Evolutionary conservation across 2,113 vertebrate genomes (phyloP).

Genomic region (Eretmochelys imbricata): DNA sequence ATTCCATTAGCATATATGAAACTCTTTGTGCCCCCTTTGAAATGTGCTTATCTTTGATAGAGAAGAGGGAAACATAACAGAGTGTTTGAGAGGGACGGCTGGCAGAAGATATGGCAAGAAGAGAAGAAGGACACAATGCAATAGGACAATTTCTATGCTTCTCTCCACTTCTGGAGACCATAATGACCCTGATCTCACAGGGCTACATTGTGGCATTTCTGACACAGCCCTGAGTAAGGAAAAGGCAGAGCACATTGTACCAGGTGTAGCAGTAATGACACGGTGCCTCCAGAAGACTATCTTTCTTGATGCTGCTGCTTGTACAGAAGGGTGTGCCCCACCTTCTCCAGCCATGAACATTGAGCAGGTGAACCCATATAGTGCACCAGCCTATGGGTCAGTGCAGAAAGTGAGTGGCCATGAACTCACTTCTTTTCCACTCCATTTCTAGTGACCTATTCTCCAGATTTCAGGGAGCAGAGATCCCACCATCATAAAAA

Average conservation of each 20-base stretch:
- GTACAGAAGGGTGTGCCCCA: background rate
- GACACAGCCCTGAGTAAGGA: background rate
- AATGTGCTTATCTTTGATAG: conserved; percentile 69
- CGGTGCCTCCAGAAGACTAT: background rate
- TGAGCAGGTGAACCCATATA: background rate
- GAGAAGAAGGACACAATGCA: background rate
- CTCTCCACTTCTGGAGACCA: background rate
- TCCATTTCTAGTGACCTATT: background rate
- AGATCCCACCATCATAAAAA: background rate
- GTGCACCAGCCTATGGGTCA: background rate
- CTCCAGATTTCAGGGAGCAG: background rate
- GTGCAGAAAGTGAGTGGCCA: accelerated
- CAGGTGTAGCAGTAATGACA: background rate
- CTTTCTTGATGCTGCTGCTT: background rate
- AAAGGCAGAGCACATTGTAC: background rate
- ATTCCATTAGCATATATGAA: conserved; percentile 58
- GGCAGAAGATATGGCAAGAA: conserved; percentile 9
- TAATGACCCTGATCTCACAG: background rate
- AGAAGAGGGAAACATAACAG: conserved; percentile 6
- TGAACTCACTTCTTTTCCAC: background rate
- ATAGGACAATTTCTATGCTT: background rate
- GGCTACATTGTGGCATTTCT: background rate
- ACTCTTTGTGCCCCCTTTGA: conserved; percentile 55
- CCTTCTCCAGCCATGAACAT: background rate
- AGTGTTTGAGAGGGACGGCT: conserved; percentile 37